Evolutionary conservation across 1,140 invertebrate genomes (phyloP), one percentile per base, ranked within the genome.

Genomic region (Aplysia californica): DNA sequence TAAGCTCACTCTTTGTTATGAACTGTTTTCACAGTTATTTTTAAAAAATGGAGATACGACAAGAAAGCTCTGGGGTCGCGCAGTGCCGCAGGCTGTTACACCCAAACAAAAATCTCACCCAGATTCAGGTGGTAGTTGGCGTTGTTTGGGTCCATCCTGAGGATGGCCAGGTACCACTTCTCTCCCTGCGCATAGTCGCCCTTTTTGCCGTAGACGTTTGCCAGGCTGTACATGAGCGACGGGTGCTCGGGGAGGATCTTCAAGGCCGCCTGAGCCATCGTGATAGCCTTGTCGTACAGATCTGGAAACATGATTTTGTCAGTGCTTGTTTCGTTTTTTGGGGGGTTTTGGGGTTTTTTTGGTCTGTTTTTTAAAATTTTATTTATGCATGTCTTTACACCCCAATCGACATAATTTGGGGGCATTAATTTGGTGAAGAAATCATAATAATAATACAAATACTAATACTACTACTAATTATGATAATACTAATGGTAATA

Each of bases 181-280:
- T 98, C 96, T 0, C 96, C 95, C 78, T 95, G 92, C 31, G 92
- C 84, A 87, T 94, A 97, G 38, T 92, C 90, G 44, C 93, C 92
- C 41, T 93, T 85, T 91, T 98, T 98, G 0, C 97, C 97, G 61
- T 95, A 91, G 66, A 95, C 94, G 89, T 97, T 98, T 0, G 94
- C 97, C 36, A 97, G 89, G 82, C 95, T 95, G 83, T 97, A 98
- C 87, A 96, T 93, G 33, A 98, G 91, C 5, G 76, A 69, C 0
- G 84, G 58, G 35, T 95, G 93, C 65, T 94, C 88, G 0, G 94
- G 94, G 59, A 96, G 86, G 80, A 93, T 90, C 38, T 87, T 84
- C 2, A 97, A 85, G 2, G 95, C 96, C 85, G 92, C 90, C 6
- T 91, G 89, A 4, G 93, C 95, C 66, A 94, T 85, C 79, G 92